These are phyloP conservation scores for Zaprionus inermis DNA, from an alignment of 1,140 invertebrate species.

Conservation along the genomic window DNA sequence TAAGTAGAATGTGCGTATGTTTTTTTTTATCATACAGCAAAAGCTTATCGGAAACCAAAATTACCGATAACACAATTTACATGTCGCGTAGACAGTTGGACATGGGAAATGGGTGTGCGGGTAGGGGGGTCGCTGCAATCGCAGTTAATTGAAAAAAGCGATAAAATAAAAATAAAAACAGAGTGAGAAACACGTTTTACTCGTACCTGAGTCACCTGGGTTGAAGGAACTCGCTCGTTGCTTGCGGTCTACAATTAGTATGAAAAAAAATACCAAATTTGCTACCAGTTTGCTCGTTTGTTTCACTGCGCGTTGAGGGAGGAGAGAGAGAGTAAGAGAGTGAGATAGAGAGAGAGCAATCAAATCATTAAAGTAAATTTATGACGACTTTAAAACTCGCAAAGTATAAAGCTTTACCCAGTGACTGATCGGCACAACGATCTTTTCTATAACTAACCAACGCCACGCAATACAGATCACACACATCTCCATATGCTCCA, in stretches of 20 bases:
- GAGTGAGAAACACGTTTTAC: constrained; percentile 45
- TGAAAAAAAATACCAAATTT: constrained; percentile 21
- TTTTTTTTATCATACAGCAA: constrained; percentile 26
- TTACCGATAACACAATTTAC: constrained; percentile 50
- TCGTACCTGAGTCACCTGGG: constrained; percentile 41
- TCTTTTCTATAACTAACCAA: constrained; percentile 27
- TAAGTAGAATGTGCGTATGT: not conserved
- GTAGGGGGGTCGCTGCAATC: constrained; percentile 14
- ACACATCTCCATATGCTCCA: constrained; percentile 30
- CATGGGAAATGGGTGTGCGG: not conserved
- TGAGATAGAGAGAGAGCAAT: not conserved
- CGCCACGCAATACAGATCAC: constrained; percentile 26
- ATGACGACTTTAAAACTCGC: constrained; percentile 29
- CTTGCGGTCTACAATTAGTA: constrained; percentile 33
- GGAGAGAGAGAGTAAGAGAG: constrained; percentile 4
- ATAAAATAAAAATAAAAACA: constrained; percentile 25
- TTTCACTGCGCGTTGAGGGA: not conserved
- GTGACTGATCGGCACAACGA: constrained; percentile 40
- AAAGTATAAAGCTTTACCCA: constrained; percentile 22
- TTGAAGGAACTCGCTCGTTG: constrained; percentile 47
- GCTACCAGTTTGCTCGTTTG: constrained; percentile 15
- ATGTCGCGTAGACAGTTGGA: constrained; percentile 31
- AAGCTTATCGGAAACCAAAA: constrained; percentile 32
- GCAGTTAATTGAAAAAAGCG: constrained; percentile 46
- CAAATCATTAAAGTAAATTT: constrained; percentile 48